These are phyloP conservation scores for Misgurnus anguillicaudatus DNA, from an alignment of 2,113 vertebrate genomes.

Conservation along the genomic window DNA sequence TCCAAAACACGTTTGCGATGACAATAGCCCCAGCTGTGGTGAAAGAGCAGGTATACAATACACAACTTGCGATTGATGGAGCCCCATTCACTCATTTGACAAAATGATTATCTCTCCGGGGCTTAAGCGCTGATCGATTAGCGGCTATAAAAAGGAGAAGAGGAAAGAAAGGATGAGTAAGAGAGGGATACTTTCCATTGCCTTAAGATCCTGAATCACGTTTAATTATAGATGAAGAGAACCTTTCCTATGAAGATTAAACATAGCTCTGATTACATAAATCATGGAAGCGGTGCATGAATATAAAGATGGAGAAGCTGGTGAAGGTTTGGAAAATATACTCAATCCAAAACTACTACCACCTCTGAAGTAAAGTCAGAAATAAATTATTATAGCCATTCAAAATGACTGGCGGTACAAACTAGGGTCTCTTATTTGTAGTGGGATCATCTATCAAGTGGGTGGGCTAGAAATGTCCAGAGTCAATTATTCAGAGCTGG, in stretches of 20 bases:
- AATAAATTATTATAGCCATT: background rate
- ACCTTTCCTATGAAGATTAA: conserved; percentile 8
- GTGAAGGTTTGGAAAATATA: background rate
- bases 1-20: conserved; percentile 57
- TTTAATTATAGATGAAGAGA: conserved; percentile 38
- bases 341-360: background rate
- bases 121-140: conserved; percentile 60
- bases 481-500: conserved; percentile 33
- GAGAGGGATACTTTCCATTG: conserved; percentile 21
- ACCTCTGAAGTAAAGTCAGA: background rate
- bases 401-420: background rate
- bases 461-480: background rate
- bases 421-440: background rate
- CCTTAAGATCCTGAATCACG: conserved; percentile 25
- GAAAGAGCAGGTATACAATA: conserved; percentile 59
- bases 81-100: conserved; percentile 60
- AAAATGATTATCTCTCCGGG: conserved; percentile 64
- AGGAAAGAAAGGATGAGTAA: conserved; percentile 9
- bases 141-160: conserved; percentile 47
- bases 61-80: conserved; percentile 47
- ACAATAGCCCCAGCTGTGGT: conserved; percentile 47
- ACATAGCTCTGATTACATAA: conserved; percentile 27
- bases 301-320: conserved; percentile 3
- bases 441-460: background rate
- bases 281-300: conserved; percentile 18